These are phyloP conservation scores for Metridium senile DNA, from an alignment of 92 coral and sea anemone species.

Conservation along the genomic window DNA sequence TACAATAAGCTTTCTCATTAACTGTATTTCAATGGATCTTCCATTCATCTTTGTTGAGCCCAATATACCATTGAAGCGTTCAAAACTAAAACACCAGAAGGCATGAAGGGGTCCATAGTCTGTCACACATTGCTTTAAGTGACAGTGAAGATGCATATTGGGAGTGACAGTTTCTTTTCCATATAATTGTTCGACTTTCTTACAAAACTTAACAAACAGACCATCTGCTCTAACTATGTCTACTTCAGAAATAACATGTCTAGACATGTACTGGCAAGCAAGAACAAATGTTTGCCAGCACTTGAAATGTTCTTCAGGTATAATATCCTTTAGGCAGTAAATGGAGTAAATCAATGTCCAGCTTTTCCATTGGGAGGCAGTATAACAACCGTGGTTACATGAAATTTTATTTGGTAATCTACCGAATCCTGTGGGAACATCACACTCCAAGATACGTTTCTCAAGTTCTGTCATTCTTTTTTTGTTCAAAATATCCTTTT, in stretches of 20 bases:
- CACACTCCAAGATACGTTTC: slow-evolving; percentile 16
- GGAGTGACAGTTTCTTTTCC: slow-evolving; percentile 52
- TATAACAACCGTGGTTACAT: slow-evolving; percentile 37
- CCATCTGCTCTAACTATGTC: slow-evolving; percentile 46
- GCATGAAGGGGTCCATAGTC: slow-evolving; percentile 65
- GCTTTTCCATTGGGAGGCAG: slow-evolving; percentile 45
- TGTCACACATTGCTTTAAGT: slow-evolving; percentile 46
- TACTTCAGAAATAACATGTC: slow-evolving; percentile 28
- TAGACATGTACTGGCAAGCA: slow-evolving; percentile 37
- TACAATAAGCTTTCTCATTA: slow-evolving; percentile 51
- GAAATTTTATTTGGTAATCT: slow-evolving; percentile 42
- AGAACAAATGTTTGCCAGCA: slow-evolving; percentile 60
- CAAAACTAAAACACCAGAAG: slow-evolving; percentile 66
- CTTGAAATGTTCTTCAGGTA: slow-evolving; percentile 27
- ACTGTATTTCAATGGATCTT: slow-evolving; percentile 52
- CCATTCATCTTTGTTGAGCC: slow-evolving; percentile 51
- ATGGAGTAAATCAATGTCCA: too few species aligned
- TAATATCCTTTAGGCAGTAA: slow-evolving; percentile 17
- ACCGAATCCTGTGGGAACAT: slow-evolving; percentile 62
- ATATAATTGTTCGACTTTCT: slow-evolving; percentile 27
- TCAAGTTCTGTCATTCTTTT: slow-evolving; percentile 25
- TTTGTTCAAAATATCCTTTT: slow-evolving; percentile 19
- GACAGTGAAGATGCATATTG: slow-evolving; percentile 61
- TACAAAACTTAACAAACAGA: slow-evolving; percentile 41
- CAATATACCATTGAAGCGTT: slow-evolving; percentile 53